Percentiles rank a stretch among this genome's conserved stretches.
phyloP scores from a whole-genome alignment of 2,888 invertebrate species.

The Xestia c-nigrum region DNA sequence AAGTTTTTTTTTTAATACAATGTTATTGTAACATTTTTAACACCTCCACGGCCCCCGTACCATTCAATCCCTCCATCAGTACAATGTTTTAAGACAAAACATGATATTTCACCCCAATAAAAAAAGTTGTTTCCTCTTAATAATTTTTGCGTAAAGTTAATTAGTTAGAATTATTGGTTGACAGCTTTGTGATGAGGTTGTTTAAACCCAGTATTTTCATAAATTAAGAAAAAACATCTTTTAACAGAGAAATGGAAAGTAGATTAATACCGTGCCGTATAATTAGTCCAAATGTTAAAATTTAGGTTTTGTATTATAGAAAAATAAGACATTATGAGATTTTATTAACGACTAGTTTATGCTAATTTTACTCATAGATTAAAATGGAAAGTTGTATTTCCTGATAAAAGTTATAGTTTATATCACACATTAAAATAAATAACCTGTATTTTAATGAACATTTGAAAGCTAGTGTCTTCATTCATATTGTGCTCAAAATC shows the following conservation, averaged over 20 bases:
- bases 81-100: too few species aligned
- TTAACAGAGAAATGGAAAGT: slow-evolving; percentile 46
- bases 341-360: slow-evolving; percentile 10
- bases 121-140: too few species aligned
- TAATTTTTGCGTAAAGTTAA: too few species aligned
- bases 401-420: slow-evolving; percentile 36
- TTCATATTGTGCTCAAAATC: slow-evolving; percentile 42
- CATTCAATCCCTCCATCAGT: too few species aligned
- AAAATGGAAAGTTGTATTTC: slow-evolving; percentile 62
- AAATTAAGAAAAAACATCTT: not conserved
- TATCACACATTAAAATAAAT: slow-evolving; percentile 28
- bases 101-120: too few species aligned
- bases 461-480: slow-evolving; percentile 47
- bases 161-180: too few species aligned
- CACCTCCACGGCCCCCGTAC: too few species aligned
- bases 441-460: slow-evolving; percentile 24
- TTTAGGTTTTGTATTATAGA: slow-evolving; percentile 8
- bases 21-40: too few species aligned
- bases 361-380: slow-evolving; percentile 30
- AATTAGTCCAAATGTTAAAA: slow-evolving; percentile 3
- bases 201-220: not conserved
- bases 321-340: slow-evolving; percentile 33
- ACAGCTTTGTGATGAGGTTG: too few species aligned
- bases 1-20: too few species aligned
- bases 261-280: not conserved